phyloP scores from a whole-genome alignment of 2,113 vertebrate species.

The Chauna torquata region DNA sequence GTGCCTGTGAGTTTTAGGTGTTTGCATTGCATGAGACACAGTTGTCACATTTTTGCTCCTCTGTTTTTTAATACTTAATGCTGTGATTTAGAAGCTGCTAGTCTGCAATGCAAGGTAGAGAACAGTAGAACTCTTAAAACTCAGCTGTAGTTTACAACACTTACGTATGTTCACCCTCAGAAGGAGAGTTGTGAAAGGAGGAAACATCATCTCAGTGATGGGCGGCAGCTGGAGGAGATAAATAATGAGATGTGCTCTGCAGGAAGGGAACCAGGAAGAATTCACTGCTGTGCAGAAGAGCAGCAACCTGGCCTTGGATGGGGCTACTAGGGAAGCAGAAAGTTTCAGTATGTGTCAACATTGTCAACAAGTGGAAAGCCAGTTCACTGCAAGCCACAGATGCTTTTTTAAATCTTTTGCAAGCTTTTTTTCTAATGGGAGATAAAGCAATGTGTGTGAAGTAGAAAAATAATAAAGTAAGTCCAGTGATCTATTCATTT shows the following conservation, averaged over 20 bases:
- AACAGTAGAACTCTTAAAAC: neutral
- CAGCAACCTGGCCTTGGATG: neutral
- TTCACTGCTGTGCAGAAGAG: neutral
- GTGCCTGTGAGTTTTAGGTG: neutral
- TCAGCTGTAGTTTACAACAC: neutral
- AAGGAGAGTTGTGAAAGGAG: neutral
- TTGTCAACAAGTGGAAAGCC: neutral
- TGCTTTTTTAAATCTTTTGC: neutral
- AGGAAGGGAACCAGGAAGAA: neutral
- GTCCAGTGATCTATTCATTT: neutral
- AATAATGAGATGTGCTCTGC: neutral
- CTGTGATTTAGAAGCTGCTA: neutral
- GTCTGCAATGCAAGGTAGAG: neutral
- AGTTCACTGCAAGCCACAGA: neutral
- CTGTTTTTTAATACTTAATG: neutral
- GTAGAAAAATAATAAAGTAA: neutral
- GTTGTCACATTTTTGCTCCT: neutral
- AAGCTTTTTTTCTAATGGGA: neutral
- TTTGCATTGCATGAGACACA: neutral
- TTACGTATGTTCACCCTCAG: neutral
- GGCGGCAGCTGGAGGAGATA: neutral
- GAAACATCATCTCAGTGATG: neutral
- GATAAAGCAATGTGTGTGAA: neutral
- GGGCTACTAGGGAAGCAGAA: neutral
- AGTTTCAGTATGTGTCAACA: neutral